Base-by-base conservation (phyloP, 1,140 invertebrate species). In the Hypothenemus hampei region DNA sequence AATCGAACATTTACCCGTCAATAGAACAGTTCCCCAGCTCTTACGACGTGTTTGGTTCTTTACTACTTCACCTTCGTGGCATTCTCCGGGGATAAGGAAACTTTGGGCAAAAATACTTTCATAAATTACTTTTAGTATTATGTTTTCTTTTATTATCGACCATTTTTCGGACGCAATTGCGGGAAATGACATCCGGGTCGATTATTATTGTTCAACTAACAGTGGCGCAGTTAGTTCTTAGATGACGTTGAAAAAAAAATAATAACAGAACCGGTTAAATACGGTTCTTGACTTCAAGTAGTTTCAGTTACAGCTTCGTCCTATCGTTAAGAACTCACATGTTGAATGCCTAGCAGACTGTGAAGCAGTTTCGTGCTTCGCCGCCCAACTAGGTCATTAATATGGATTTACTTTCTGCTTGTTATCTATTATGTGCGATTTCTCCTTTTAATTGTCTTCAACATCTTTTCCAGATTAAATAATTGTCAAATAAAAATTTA, bases 101-200 rank as follows among this genome's bases (percentile, higher is more conserved):
- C 40, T 66, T 66, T 64, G 59, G 51, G 52, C 56, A 58, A 61
- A 64, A 62, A 62, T 56, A 60, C 57, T 65, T 65, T 62, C 58
- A 62, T 65, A 64, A 66, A 66, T 66, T 66, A 66, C 62, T 64
- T 65, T 65, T 56, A 61, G 51, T 52, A 51, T 63, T 61, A 57
- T 57, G 62, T 60, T 48, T 43, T 53, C 53, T 55, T 59, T 54
- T 57, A 47, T 55, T 59, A 58, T 61, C 43, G 51, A 50, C 46
- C 23, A 59, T 49, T 59, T 59, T 53, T 51, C 40, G 55, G 33
- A 46, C 41, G 23, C 33, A 16, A 45, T 46, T 45, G n/a, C n/a
- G 48, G 41, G 46, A 50, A 44, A n/a, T 23, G 47, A 41, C 31
- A 57, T 24, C 45, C 21, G 15, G 46, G 36, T 24, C 46, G 43